Conservation (phyloP, 2,888 invertebrate species). For the Sympetrum striolatum region DNA sequence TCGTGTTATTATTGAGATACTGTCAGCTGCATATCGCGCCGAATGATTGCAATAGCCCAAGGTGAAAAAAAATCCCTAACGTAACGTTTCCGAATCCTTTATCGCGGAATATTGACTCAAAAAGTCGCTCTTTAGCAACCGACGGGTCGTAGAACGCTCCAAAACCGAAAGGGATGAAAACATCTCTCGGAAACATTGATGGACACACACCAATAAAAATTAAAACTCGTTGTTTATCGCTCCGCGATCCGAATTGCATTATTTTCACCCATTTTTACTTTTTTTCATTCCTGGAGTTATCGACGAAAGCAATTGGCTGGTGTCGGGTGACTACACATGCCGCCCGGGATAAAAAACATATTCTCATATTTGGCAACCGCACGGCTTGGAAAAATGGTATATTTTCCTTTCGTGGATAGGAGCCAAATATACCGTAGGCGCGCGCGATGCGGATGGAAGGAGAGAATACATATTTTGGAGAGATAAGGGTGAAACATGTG, state of each 20-base stretch:
- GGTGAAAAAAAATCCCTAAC: too few relatives aligned
- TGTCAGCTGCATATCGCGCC: too few relatives aligned
- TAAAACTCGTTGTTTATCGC: neutral
- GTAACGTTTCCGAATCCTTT: neutral
- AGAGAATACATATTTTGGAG: neutral
- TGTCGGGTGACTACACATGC: neutral
- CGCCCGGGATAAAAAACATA: neutral
- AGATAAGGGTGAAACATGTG: neutral
- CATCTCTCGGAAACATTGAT: neutral
- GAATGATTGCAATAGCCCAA: too few relatives aligned
- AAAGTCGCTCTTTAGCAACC: neutral
- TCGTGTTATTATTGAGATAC: too few relatives aligned
- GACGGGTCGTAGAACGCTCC: neutral
- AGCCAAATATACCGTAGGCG: neutral
- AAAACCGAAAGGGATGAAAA: neutral
- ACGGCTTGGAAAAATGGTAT: neutral
- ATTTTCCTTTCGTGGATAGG: neutral
- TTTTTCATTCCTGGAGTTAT: neutral
- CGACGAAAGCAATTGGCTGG: neutral
- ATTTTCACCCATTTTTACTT: too few relatives aligned
- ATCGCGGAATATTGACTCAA: neutral
- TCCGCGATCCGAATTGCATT: neutral
- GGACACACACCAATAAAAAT: neutral
- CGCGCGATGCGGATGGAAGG: neutral
- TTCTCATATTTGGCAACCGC: neutral